Evolutionary conservation across 2,888 invertebrate species (phyloP), one percentile per base, ranked within the genome.

Genomic region (Hirtodrosophila cameraria): DNA sequence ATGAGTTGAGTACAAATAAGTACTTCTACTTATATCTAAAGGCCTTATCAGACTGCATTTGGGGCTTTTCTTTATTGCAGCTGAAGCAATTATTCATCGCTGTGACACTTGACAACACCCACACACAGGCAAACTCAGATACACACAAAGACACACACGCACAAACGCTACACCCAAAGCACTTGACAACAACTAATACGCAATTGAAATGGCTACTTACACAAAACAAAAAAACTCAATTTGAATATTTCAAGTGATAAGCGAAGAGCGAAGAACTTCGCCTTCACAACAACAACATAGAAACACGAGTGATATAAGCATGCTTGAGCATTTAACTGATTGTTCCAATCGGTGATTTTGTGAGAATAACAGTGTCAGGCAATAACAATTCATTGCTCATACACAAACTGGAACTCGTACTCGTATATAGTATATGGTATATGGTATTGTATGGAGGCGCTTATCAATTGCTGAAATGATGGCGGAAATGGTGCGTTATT

Each of bases 401-500:
- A 49, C 54, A 30, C 43, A 52, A 48, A 39, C n/a, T n/a, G n/a
- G n/a, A n/a, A 28, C 13, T 31, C 23, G 41, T 35, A 28, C 12
- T 36, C n/a, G 25, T 15, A 38, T 20, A 23, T 18, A 45, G 27
- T 30, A 30, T 42, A 49, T 67, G 45, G 38, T n/a, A n/a, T n/a
- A n/a, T n/a, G n/a, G 27, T 18, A 45, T 30, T 30, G 31, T 42
- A 49, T 67, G 45, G 38, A 46, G 74, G 67, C 78, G 54, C 62
- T 80, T 86, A 86, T 86, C 86, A 64, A 49, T 39, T 52, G 70
- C 49, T 63, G 50, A 53, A 63, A 82, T 88, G 82, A 88, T 78
- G 87, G 89, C 89, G 88, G 88, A 88, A 89, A 83, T 89, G 78
- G 75, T 73, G 75, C 74, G 55, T 61, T 83, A 76, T 75, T 69